These are phyloP conservation scores for Oryctes rhinoceros DNA, from an alignment of 1,140 invertebrate species.

Conservation along the genomic window DNA sequence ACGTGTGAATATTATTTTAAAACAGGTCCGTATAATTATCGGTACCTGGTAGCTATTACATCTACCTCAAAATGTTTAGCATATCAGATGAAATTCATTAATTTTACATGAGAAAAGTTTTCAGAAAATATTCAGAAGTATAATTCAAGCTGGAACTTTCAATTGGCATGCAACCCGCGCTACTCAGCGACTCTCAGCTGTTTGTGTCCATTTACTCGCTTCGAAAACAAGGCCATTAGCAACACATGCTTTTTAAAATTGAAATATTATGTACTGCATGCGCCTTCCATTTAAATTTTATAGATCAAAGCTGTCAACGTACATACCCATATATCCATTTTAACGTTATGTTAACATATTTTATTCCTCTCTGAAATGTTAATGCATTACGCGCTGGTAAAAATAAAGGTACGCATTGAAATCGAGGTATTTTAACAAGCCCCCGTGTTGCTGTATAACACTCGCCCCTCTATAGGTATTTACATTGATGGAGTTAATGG, in stretches of 20 bases:
- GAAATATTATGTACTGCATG: constrained; percentile 19
- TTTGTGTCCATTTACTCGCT: constrained; percentile 5
- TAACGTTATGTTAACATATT: background rate
- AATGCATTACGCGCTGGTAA: no score
- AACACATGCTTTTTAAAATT: constrained; percentile 10
- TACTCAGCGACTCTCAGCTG: background rate
- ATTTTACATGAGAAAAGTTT: background rate
- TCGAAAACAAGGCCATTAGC: background rate
- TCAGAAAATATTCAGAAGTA: background rate
- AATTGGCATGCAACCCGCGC: background rate
- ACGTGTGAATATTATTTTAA: no score
- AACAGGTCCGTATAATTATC: no score
- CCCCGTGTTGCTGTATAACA: no score
- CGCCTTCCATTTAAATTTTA: constrained; percentile 14
- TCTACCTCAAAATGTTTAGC: no score
- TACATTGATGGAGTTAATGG: no score
- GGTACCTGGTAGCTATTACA: no score
- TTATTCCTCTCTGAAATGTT: no score
- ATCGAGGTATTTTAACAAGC: no score
- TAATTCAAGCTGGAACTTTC: background rate
- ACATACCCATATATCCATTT: constrained; percentile 1
- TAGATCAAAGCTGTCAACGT: constrained; percentile 21
- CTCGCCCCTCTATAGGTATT: no score
- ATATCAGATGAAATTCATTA: no score
- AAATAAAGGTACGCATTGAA: no score